These are phyloP conservation scores for Muscicapa adusta DNA, from an alignment of 2,113 vertebrate species.

Conservation along the genomic window DNA sequence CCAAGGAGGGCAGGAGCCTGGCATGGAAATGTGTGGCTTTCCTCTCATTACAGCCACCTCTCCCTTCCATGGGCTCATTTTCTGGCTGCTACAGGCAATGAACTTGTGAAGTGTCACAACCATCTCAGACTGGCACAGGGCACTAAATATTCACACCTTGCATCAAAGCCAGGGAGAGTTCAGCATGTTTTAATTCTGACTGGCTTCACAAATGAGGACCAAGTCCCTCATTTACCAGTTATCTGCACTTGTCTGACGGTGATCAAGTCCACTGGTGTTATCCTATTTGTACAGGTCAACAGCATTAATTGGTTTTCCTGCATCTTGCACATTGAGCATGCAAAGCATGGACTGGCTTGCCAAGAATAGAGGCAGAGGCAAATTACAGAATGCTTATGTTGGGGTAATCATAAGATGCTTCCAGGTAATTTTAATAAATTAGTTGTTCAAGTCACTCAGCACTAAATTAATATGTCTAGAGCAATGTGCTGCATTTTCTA, in stretches of 20 bases:
- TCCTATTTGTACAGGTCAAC: slow-evolving; percentile 26
- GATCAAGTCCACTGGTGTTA: slow-evolving; percentile 1
- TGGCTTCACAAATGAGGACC: slow-evolving; percentile 7
- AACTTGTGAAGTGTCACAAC: not conserved
- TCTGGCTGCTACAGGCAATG: not conserved
- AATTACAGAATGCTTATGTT: slow-evolving; percentile 57
- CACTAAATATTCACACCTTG: not conserved
- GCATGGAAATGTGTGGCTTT: not conserved
- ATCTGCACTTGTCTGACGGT: not conserved
- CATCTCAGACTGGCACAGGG: not conserved
- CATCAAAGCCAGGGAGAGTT: not conserved
- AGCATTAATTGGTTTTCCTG: slow-evolving; percentile 13
- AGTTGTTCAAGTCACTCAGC: slow-evolving; percentile 45
- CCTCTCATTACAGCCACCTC: not conserved
- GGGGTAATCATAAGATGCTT: slow-evolving; percentile 53
- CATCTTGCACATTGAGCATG: not conserved
- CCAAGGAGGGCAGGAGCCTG: not conserved
- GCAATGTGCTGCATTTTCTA: slow-evolving; percentile 46
- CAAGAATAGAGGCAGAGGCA: slow-evolving; percentile 36
- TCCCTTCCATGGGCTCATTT: not conserved
- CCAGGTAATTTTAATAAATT: slow-evolving; percentile 59
- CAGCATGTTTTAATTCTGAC: not conserved
- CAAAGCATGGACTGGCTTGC: not conserved
- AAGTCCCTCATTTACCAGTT: slow-evolving; percentile 9
- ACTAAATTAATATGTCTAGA: slow-evolving; percentile 50